phyloP scores from a whole-genome alignment of 2,113 vertebrate genomes.

The Rhinopomastus cyanomelas region DNA sequence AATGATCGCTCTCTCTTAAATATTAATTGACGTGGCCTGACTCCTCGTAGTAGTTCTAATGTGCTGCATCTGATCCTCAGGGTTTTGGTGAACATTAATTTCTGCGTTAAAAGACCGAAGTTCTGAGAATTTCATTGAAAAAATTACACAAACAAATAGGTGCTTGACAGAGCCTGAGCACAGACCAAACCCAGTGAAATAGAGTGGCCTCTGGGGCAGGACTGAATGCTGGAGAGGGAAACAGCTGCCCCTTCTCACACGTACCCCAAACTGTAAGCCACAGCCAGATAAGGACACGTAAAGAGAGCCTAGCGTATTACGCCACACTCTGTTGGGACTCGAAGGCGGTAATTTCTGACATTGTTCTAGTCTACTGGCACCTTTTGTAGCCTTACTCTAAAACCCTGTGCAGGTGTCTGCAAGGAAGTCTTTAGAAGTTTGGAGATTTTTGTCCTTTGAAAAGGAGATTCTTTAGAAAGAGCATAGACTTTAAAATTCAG shows the following conservation, averaged over 20 bases:
- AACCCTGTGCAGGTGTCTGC: neutral
- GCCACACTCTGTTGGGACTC: neutral
- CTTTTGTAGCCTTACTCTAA: neutral
- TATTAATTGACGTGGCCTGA: constrained; percentile 76
- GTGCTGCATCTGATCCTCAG: constrained; percentile 64
- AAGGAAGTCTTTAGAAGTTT: neutral
- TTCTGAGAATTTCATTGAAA: constrained; percentile 47
- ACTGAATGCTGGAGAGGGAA: neutral
- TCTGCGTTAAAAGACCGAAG: constrained; percentile 61
- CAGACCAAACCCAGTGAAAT: neutral
- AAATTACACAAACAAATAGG: constrained; percentile 3
- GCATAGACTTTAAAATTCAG: neutral
- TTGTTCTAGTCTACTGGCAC: neutral
- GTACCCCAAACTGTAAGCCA: neutral
- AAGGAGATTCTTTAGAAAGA: neutral
- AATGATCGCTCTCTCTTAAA: constrained; percentile 71
- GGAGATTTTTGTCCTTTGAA: neutral
- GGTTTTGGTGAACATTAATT: constrained; percentile 73
- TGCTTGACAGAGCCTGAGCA: constrained; percentile 34
- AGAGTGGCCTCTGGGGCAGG: neutral
- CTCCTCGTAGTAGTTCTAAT: constrained; percentile 72
- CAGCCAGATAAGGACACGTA: neutral
- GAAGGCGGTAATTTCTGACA: neutral
- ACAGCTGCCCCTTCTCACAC: neutral
- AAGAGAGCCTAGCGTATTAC: neutral